Base-by-base conservation (phyloP, 1,140 invertebrate genomes). In the Neomicropteryx cornuta region DNA sequence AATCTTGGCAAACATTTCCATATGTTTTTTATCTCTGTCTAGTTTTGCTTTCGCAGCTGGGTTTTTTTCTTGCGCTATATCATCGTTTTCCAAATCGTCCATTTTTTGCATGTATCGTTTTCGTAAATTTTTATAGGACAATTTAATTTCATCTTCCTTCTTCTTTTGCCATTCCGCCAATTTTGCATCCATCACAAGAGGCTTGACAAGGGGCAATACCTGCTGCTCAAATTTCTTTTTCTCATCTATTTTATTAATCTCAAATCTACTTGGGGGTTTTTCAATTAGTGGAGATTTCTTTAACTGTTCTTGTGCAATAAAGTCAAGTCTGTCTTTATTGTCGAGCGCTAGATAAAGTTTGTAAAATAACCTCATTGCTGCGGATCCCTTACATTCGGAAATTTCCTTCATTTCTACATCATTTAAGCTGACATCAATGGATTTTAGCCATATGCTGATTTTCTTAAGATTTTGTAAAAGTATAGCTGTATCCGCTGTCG, bases 291-390 rank as follows among this genome's bases (percentile, higher is more conserved):
- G 38, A 30, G 66, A 56, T 39, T 60, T 45, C 56, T 55, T 55
- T 45, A 70, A 60, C 40, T 59, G 58, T 38, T 71, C 63, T 24
- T 58, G 45, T 35, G 68, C 69, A 18, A 72, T 66, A 43, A 72
- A 72, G 40, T 72, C 54, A 24, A 66, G 52, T 13, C 60, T 53
- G 51, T 74, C 68, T 46, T 66, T 71, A 43, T 66, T 67, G 33
- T 76, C 69, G n/a, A 78, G 54, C 41, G 60, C 58, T 13, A 77
- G 51, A 48, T 72, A 77, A 10, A 77, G 46, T 52, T 74, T 65
- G 53, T 76, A 76, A 47, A 76, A 71, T 6, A 78, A 46, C 10
- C 68, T 62, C 11, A 75, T 47, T 10, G 72, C 50, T 1, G 62
- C 49, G 6, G 61, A 60, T 16, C 66, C 66, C 38, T 65, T 66